Evolutionary conservation across 2,888 invertebrate species (phyloP).

Genomic region (Drosophila prolongata): DNA sequence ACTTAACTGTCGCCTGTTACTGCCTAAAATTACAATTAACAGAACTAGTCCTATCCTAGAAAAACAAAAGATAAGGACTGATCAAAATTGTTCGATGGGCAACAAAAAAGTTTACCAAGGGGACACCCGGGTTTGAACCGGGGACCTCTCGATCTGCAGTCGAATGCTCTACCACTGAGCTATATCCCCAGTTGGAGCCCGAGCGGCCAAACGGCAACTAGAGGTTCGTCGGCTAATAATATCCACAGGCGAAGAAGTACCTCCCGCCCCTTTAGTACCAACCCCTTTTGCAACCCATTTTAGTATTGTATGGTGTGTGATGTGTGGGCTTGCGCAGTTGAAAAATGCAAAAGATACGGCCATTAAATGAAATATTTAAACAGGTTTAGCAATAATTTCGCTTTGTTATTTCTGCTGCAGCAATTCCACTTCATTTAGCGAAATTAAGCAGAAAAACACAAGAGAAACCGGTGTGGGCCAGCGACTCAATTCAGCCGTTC

Average conservation of each 20-base stretch:
- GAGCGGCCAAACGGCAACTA: conserved; percentile 10
- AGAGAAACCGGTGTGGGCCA: conserved; percentile 58
- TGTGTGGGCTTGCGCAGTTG: conserved; percentile 62
- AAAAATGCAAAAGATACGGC: conserved; percentile 42
- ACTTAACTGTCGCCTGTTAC: too few relatives aligned
- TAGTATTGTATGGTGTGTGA: conserved; percentile 10
- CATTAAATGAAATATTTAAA: conserved; percentile 50
- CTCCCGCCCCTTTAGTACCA: neutral
- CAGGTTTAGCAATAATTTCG: conserved; percentile 65
- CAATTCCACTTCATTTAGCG: conserved; percentile 51
- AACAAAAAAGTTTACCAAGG: conserved; percentile 41
- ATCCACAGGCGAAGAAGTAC: neutral
- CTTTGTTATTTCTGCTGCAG: conserved; percentile 69
- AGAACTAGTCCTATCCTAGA: too few relatives aligned
- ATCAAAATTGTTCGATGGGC: neutral
- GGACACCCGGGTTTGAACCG: conserved; percentile 80
- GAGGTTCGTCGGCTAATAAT: conserved; percentile 20
- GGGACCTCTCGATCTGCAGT: conserved; percentile 81
- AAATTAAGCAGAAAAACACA: conserved; percentile 40
- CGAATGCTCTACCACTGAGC: conserved; percentile 80
- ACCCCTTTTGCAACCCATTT: conserved; percentile 3
- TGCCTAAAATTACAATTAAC: too few relatives aligned
- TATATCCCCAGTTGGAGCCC: conserved; percentile 56
- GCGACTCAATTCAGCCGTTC: conserved; percentile 23
- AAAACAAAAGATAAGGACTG: conserved; percentile 8